Conservation (phyloP, 2,888 invertebrate species). For the Drosophila koepferae region DNA sequence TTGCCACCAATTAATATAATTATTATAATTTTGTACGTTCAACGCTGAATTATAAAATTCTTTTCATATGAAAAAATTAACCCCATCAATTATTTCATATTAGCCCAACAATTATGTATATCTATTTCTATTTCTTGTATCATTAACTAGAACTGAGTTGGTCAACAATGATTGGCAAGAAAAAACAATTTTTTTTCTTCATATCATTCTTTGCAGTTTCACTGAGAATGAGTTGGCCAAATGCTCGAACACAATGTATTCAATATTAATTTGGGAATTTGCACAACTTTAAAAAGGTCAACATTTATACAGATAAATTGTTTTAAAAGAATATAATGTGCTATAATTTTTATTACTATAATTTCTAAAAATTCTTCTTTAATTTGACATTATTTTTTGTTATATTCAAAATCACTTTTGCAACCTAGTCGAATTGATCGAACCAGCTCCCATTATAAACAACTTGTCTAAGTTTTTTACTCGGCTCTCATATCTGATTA, state of each 20-base stretch:
- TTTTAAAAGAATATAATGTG: background rate
- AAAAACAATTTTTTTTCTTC: background rate
- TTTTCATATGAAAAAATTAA: background rate
- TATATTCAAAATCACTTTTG: background rate
- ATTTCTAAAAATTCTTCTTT: background rate
- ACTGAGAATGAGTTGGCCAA: background rate
- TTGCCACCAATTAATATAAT: background rate
- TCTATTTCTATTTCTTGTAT: background rate
- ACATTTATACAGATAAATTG: background rate
- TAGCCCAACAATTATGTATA: background rate
- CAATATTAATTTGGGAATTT: background rate
- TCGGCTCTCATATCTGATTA: slow-evolving; percentile 18
- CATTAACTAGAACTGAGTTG: background rate
- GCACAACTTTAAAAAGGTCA: slow-evolving; percentile 2
- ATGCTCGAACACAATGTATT: background rate
- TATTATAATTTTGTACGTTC: background rate
- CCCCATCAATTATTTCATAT: background rate
- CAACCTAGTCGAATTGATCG: background rate
- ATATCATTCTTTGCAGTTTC: background rate
- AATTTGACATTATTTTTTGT: background rate
- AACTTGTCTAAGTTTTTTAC: slow-evolving; percentile 22
- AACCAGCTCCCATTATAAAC: slow-evolving; percentile 5
- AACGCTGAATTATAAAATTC: slow-evolving; percentile 1
- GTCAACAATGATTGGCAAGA: background rate
- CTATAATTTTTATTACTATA: background rate